These are phyloP conservation scores for Acrocyrtus sp. DNA, from an alignment of 2,888 invertebrate genomes.

Conservation along the genomic window DNA sequence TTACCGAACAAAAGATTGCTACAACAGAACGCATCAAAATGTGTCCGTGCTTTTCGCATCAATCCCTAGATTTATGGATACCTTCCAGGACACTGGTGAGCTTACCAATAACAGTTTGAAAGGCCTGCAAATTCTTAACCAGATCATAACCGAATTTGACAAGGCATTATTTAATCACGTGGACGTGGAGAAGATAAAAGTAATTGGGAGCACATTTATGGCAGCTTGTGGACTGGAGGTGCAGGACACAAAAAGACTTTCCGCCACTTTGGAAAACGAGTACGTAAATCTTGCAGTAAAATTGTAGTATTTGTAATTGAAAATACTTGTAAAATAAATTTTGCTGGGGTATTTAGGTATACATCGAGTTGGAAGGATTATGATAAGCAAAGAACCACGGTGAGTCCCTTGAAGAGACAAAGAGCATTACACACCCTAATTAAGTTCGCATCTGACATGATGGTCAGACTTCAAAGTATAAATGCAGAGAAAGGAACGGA, in stretches of 20 bases:
- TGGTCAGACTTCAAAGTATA: conserved; percentile 73
- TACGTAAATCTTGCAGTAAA: conserved; percentile 12
- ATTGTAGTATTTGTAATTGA: not conserved
- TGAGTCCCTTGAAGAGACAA: conserved; percentile 64
- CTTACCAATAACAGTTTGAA: conserved; percentile 70
- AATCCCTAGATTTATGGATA: conserved; percentile 83
- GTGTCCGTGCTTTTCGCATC: conserved; percentile 96
- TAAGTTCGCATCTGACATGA: conserved; percentile 80
- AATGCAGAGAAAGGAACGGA: conserved; percentile 72
- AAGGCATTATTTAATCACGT: conserved; percentile 77
- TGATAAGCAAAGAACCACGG: conserved; percentile 5
- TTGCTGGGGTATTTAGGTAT: conserved; percentile 12
- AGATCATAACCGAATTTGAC: conserved; percentile 94
- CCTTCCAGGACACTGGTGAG: conserved; percentile 71
- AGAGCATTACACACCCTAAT: conserved; percentile 68
- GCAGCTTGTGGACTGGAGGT: conserved; percentile 89
- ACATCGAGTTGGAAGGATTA: conserved; percentile 21
- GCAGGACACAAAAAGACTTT: conserved; percentile 72
- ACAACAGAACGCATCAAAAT: conserved; percentile 87
- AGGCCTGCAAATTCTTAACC: conserved; percentile 81
- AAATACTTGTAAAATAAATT: not conserved
- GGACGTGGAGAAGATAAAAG: conserved; percentile 94
- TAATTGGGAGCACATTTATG: conserved; percentile 97
- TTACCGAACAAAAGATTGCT: conserved; percentile 73
- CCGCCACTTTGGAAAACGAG: conserved; percentile 47